Evolutionary conservation across 2,888 invertebrate genomes (phyloP), one percentile per base, ranked within the genome.

Genomic region (Notodonta ziczac): DNA sequence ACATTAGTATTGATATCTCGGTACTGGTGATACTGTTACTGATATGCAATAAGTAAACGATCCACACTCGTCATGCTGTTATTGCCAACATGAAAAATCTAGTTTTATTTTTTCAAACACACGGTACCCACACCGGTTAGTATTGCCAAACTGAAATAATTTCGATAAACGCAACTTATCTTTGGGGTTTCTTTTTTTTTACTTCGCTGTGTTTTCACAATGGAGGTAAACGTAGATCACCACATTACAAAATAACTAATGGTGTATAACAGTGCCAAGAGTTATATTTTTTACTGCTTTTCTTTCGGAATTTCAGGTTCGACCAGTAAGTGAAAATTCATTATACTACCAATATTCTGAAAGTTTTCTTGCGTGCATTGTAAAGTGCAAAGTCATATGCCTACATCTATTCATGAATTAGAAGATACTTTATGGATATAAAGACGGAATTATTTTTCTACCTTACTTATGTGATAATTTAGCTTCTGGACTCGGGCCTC

Each of bases 121-220:
- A 69, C 68, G 56, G 61, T 63, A 63, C 76, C 77, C 77, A 76
- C 73, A 77, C 76, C 75, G 13, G 77, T 78, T 80, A 80, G 74
- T 74, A 61, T 46, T 63, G 42, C 51, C 64, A 70, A 65, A 70
- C 63, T 65, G 57, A 65, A 74, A 74, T 71, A 70, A 46, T 70
- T 46, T 74, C 62, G 65, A 74, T 61, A 61, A 44, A 8, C 9
- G 35, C 35, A 60, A 72, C 72, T 72, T 72, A 72, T 73, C 72
- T 73, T 70, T 59, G 14, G 40, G 2, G 39, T 14, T 6, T n/a
- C 3, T 14, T 55, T 40, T 53, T 14, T 50, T 50, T 50, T 50
- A 50, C 9, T 35, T 53, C 52, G 6, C 52, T 53, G 52, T 35
- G 4, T 59, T 32, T 24, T 24, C 50, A 48, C 60, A 13, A 10